These are phyloP conservation scores for Rhadinocentrus ornatus DNA, from an alignment of 2,797 vertebrate genomes.

Conservation along the genomic window DNA sequence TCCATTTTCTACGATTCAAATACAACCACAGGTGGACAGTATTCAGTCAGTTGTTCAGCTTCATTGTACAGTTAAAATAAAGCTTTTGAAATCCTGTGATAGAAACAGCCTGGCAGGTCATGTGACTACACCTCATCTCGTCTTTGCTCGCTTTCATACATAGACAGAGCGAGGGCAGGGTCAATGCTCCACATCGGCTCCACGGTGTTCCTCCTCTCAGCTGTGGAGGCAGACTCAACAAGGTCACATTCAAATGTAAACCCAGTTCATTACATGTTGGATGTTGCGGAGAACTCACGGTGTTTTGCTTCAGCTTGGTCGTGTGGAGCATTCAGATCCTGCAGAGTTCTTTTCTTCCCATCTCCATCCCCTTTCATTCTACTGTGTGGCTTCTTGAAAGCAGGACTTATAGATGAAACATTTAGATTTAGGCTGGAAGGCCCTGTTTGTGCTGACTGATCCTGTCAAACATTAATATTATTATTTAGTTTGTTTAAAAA, in stretches of 20 bases:
- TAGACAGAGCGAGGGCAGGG: slow-evolving; percentile 87
- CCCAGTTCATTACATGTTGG: neutral
- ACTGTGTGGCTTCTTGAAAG: slow-evolving; percentile 62
- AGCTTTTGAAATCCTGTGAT: too few species aligned
- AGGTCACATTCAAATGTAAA: neutral
- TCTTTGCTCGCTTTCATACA: slow-evolving; percentile 79
- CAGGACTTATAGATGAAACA: slow-evolving; percentile 22
- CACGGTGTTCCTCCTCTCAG: slow-evolving; percentile 45
- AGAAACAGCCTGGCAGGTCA: neutral
- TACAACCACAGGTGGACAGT: too few species aligned
- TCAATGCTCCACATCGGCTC: slow-evolving; percentile 93
- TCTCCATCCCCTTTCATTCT: slow-evolving; percentile 1
- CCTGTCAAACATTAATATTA: slow-evolving; percentile 24
- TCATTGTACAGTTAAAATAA: too few species aligned
- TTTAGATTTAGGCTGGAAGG: neutral
- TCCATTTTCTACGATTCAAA: slow-evolving; percentile 27
- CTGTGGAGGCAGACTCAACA: slow-evolving; percentile 23
- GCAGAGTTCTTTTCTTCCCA: slow-evolving; percentile 29
- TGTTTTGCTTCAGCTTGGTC: neutral
- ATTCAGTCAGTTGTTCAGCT: too few species aligned
- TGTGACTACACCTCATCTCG: slow-evolving; percentile 54
- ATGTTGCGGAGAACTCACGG: slow-evolving; percentile 25
- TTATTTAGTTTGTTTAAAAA: neutral
- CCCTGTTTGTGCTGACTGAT: neutral
- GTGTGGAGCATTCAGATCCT: slow-evolving; percentile 69